These are phyloP conservation scores for Tetropium fuscum DNA, from an alignment of 2,888 invertebrate genomes.

Conservation along the genomic window DNA sequence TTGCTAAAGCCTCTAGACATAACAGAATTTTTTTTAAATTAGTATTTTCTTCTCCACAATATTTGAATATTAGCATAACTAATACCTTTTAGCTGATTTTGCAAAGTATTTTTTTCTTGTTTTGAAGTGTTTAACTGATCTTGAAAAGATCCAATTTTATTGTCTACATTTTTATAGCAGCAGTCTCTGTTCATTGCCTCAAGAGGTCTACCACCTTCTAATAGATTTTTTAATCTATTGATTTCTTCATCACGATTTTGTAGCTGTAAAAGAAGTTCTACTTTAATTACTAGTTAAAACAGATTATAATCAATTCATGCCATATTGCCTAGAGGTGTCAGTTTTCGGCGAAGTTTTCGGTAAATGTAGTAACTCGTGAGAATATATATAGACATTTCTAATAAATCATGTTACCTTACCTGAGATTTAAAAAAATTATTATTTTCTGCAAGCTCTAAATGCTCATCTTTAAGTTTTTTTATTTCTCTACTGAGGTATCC, in stretches of 20 bases:
- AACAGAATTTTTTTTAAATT: neutral
- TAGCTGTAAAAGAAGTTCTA: slow-evolving; percentile 52
- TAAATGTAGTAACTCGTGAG: too few species aligned
- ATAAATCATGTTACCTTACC: too few species aligned
- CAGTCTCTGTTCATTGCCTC: slow-evolving; percentile 74
- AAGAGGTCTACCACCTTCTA: slow-evolving; percentile 78
- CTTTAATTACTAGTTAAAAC: too few species aligned
- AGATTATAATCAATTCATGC: too few species aligned
- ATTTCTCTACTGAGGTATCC: slow-evolving; percentile 64
- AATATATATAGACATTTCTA: too few species aligned
- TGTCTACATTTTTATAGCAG: slow-evolving; percentile 71
- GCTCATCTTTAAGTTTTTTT: slow-evolving; percentile 64
- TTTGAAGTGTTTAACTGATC: slow-evolving; percentile 72
- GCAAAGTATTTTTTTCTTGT: slow-evolving; percentile 72
- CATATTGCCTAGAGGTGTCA: too few species aligned
- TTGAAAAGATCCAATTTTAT: slow-evolving; percentile 64
- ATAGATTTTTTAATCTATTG: slow-evolving; percentile 73
- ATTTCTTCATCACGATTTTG: slow-evolving; percentile 77
- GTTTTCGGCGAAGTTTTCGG: too few species aligned
- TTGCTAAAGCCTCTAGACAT: slow-evolving; percentile 69
- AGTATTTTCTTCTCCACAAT: neutral
- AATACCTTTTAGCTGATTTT: slow-evolving; percentile 69
- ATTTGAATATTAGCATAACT: too few species aligned
- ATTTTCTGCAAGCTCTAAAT: slow-evolving; percentile 55
- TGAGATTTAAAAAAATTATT: slow-evolving; percentile 65